phyloP scores from a whole-genome alignment of 2,888 invertebrate species.

The Caenorhabditis sp. region DNA sequence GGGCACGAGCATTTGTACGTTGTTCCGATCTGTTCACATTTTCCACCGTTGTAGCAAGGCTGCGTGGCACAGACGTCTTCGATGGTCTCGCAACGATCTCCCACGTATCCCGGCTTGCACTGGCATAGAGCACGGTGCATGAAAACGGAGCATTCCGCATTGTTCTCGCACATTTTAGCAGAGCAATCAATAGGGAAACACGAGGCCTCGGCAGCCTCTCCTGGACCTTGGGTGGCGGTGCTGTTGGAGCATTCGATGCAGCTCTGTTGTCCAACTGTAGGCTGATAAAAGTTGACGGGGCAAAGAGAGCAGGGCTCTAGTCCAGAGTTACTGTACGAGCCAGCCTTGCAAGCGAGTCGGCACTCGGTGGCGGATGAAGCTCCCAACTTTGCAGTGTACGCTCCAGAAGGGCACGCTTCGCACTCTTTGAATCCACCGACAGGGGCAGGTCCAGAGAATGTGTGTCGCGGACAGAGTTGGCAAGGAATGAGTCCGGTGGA shows the following conservation, averaged over 20 bases:
- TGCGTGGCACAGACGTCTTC: constrained; percentile 88
- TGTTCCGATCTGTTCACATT: constrained; percentile 89
- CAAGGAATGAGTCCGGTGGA: constrained; percentile 95
- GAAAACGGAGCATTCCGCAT: constrained; percentile 68
- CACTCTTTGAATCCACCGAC: constrained; percentile 81
- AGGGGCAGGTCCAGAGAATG: constrained; percentile 82
- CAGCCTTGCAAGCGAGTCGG: constrained; percentile 88
- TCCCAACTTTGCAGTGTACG: constrained; percentile 80
- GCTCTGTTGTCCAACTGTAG: constrained; percentile 86
- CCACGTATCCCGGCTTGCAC: constrained; percentile 91
- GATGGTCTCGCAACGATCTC: constrained; percentile 85
- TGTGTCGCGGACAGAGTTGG: constrained; percentile 92
- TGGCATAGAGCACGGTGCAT: constrained; percentile 83
- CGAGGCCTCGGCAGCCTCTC: constrained; percentile 88
- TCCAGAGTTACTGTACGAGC: constrained; percentile 84
- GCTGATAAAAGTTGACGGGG: constrained; percentile 92
- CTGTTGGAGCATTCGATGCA: constrained; percentile 90
- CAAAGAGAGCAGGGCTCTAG: constrained; percentile 93
- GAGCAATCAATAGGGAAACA: constrained; percentile 88
- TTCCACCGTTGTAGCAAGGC: constrained; percentile 93
- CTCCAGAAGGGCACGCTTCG: constrained; percentile 85
- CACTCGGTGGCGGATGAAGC: constrained; percentile 80
- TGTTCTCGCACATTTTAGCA: constrained; percentile 74
- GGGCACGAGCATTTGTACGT: constrained; percentile 82
- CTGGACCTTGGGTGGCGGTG: constrained; percentile 88